A percentile compares a stretch with the other conserved stretches of the same genome.
These are phyloP conservation scores for Pseudococcus viburni DNA, from an alignment of 2,888 invertebrate species.

Conservation along the genomic window DNA sequence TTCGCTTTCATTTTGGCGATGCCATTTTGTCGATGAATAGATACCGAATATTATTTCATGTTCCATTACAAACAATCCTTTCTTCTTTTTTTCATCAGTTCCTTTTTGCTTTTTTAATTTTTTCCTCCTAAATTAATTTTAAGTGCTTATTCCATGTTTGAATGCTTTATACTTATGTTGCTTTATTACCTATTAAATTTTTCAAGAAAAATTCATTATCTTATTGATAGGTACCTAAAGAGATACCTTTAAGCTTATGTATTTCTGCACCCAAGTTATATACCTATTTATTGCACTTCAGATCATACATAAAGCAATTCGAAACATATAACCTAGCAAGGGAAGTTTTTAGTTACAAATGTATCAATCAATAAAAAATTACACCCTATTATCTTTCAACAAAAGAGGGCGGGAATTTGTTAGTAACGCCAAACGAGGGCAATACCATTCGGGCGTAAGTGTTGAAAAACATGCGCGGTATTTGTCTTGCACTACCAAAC, in stretches of 20 bases:
- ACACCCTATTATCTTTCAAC: constrained; percentile 56
- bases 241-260: no score
- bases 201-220: background rate
- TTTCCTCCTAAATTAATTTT: background rate
- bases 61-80: background rate
- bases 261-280: background rate
- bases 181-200: constrained; percentile 43
- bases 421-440: constrained; percentile 47
- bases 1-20: no score
- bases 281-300: background rate
- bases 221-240: no score
- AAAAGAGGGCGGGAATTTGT: constrained; percentile 58
- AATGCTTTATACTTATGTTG: constrained; percentile 47
- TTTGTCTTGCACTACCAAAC: constrained; percentile 55
- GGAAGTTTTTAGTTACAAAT: constrained; percentile 48
- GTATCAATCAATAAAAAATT: constrained; percentile 57
- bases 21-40: background rate
- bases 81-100: background rate
- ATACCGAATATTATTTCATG: no score
- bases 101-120: background rate
- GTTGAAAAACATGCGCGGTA: constrained; percentile 63
- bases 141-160: background rate
- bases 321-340: constrained; percentile 3
- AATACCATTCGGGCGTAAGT: constrained; percentile 56
- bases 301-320: background rate